Conservation (phyloP, 2,888 invertebrate species). For the Nephrotoma flavescens region DNA sequence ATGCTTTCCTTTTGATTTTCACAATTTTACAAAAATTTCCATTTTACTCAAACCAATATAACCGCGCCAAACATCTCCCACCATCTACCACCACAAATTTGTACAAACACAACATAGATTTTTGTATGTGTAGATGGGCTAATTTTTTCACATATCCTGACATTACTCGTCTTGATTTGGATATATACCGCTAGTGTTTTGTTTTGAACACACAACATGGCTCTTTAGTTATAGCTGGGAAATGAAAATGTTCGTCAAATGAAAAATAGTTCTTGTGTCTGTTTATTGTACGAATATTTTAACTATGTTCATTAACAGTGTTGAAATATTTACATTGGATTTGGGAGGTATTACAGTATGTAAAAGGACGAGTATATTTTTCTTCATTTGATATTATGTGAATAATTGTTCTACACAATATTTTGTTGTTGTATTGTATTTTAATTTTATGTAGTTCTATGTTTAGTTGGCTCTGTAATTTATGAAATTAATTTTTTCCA, state of each 20-base stretch:
- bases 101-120: background rate
- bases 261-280: background rate
- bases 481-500: background rate
- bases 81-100: background rate
- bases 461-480: background rate
- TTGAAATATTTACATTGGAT: background rate
- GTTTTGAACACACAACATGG: too few species aligned
- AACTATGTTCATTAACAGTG: background rate
- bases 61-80: background rate
- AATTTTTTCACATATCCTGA: background rate
- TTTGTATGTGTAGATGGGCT: background rate
- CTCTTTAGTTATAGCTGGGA: background rate
- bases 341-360: background rate
- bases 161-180: background rate
- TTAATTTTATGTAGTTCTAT: background rate
- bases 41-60: background rate
- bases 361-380: background rate
- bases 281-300: background rate
- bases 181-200: background rate
- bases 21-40: background rate
- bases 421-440: background rate
- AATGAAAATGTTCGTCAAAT: background rate
- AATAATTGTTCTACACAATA: background rate
- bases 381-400: background rate
- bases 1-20: background rate